A percentile compares a stretch with the other conserved stretches of the same genome.
Evolutionary conservation across 2,797 vertebrate genomes (phyloP).

Genomic region (Mormyrus proboscirostris): DNA sequence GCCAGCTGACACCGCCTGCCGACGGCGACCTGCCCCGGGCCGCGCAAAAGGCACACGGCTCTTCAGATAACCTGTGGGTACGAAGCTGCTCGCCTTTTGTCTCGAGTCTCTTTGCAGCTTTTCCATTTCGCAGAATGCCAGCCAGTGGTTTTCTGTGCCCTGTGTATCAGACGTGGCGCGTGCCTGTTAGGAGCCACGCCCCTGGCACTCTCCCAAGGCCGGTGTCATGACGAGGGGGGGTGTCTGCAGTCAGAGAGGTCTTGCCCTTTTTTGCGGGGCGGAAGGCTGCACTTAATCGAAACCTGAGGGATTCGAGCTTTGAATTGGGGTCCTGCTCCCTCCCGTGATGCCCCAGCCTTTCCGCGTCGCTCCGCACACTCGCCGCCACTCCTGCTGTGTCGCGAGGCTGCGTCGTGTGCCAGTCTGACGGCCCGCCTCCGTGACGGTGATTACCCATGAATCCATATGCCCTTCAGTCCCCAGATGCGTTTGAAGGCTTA

Average conservation of each 20-base stretch:
- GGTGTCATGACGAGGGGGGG: background rate
- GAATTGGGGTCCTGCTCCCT: background rate
- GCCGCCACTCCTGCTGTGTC: background rate
- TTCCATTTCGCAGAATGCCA: background rate
- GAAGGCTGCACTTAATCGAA: background rate
- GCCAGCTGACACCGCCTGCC: background rate
- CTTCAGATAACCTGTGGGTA: background rate
- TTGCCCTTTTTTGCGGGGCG: background rate
- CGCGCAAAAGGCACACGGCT: background rate
- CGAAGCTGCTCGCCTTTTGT: background rate
- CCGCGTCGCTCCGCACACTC: background rate
- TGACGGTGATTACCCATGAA: background rate
- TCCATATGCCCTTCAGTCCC: background rate
- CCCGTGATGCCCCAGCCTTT: background rate
- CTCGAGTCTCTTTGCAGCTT: background rate
- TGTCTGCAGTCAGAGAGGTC: background rate
- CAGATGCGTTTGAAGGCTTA: background rate
- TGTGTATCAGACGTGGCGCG: background rate
- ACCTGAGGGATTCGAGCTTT: background rate
- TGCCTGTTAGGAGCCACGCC: background rate
- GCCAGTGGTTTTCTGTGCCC: background rate
- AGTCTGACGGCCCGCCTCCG: background rate
- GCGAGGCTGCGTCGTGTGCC: slow-evolving; percentile 21
- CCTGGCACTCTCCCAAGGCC: background rate
- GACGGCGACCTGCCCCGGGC: background rate